Conservation (phyloP, 2,888 invertebrate genomes). For the Lapara coniferarum region DNA sequence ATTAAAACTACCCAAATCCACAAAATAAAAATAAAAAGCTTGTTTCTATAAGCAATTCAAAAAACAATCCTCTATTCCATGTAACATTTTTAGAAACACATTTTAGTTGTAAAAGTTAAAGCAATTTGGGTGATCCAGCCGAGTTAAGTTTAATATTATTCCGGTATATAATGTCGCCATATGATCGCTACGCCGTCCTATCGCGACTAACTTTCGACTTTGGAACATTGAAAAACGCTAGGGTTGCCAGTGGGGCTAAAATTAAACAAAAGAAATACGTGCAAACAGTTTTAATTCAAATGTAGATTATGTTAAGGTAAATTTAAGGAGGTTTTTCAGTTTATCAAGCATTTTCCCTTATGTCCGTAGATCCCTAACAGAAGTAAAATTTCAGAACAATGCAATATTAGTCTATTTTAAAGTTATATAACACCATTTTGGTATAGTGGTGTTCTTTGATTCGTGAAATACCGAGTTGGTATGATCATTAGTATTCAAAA, state of each 20-base stretch:
- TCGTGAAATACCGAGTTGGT: no score
- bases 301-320: no score
- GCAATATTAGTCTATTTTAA: no score
- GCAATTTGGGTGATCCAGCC: constrained; percentile 16
- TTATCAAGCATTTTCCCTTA: no score
- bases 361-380: no score
- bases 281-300: no score
- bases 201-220: constrained; percentile 58
- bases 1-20: no score
- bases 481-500: no score
- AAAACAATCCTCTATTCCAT: neutral
- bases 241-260: constrained; percentile 49
- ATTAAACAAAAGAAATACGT: neutral
- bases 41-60: neutral
- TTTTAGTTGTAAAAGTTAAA: constrained; percentile 11
- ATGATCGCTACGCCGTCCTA: constrained; percentile 47
- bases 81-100: neutral
- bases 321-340: no score
- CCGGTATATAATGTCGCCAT: constrained; percentile 48
- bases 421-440: no score
- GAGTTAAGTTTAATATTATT: constrained; percentile 37
- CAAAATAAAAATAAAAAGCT: neutral
- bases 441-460: no score
- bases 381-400: no score
- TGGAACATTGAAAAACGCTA: constrained; percentile 51